A percentile compares a stretch with the other conserved stretches of the same genome.
These are phyloP conservation scores for Campoplex capitator DNA, from an alignment of 2,888 invertebrate species.

Conservation along the genomic window DNA sequence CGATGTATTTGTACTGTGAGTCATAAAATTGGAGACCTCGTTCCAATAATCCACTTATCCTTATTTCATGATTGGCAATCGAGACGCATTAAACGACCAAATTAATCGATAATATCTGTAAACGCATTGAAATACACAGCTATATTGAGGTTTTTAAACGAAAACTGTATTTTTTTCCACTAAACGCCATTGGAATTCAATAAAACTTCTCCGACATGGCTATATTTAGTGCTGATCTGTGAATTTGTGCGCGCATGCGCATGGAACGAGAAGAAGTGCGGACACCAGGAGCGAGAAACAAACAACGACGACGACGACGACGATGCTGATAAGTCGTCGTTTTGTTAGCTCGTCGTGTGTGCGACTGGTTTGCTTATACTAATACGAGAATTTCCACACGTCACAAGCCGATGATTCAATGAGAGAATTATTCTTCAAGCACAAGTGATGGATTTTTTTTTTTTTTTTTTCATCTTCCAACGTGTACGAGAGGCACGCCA, in stretches of 20 bases:
- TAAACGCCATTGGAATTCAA: conserved; percentile 66
- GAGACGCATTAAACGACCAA: conserved; percentile 7
- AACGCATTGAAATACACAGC: background rate
- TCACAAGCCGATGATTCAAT: conserved; percentile 57
- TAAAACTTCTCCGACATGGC: conserved; percentile 69
- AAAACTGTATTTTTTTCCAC: conserved; percentile 31
- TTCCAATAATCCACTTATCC: conserved; percentile 71
- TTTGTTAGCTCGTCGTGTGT: conserved; percentile 13
- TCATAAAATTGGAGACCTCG: conserved; percentile 70
- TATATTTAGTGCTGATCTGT: conserved; percentile 75
- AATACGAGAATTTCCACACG: conserved; percentile 39
- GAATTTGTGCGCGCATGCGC: conserved; percentile 54
- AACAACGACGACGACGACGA: conserved; percentile 15
- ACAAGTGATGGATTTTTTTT: conserved; percentile 11
- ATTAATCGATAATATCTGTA: conserved; percentile 31
- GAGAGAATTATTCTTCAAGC: conserved; percentile 18
- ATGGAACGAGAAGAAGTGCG: conserved; percentile 51
- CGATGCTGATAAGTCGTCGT: conserved; percentile 64
- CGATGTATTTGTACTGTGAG: conserved; percentile 57
- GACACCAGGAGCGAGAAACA: conserved; percentile 5
- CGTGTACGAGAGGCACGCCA: conserved; percentile 22
- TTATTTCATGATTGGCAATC: conserved; percentile 15
- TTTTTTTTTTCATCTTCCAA: conserved; percentile 17
- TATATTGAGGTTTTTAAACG: background rate
- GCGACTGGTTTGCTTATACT: conserved; percentile 30